These are phyloP conservation scores for Chorisops tibialis DNA, from an alignment of 2,888 invertebrate genomes.

Conservation along the genomic window DNA sequence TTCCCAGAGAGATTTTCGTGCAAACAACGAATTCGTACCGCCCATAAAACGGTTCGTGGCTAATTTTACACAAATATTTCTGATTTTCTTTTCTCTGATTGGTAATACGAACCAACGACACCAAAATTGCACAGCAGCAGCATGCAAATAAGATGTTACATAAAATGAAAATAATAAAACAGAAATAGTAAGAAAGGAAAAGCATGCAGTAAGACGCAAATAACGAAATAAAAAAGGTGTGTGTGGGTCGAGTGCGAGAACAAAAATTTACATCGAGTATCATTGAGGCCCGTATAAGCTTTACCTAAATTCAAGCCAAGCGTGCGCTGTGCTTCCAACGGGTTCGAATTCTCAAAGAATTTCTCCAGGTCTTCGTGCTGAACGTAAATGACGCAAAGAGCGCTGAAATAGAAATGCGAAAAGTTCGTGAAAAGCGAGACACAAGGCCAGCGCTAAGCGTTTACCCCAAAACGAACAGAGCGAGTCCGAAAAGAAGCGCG, in stretches of 20 bases:
- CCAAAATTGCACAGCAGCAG: conserved; percentile 28
- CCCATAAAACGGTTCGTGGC: not conserved
- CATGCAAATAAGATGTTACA: conserved; percentile 24
- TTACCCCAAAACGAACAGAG: conserved; percentile 27
- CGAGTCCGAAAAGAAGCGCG: conserved; percentile 11
- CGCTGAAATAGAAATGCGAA: conserved; percentile 4
- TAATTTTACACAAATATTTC: too few relatives aligned
- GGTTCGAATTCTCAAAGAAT: conserved; percentile 22
- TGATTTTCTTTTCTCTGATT: not conserved
- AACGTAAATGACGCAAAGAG: conserved; percentile 25
- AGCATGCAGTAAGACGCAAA: not conserved
- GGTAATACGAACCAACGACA: conserved; percentile 18
- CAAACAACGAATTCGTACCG: conserved; percentile 5
- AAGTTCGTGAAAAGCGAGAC: not conserved
- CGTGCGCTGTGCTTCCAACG: conserved; percentile 22
- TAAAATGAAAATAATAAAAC: not conserved
- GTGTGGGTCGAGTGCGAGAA: not conserved
- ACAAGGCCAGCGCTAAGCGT: not conserved
- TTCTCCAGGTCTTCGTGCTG: conserved; percentile 27
- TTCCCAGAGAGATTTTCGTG: not conserved
- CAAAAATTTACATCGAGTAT: too few relatives aligned
- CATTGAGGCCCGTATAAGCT: not conserved
- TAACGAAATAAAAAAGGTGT: not conserved
- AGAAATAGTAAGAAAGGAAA: not conserved
- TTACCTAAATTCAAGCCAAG: conserved; percentile 31